phyloP scores from a whole-genome alignment of 2,113 vertebrate species.

The Neotragus pygmaeus region DNA sequence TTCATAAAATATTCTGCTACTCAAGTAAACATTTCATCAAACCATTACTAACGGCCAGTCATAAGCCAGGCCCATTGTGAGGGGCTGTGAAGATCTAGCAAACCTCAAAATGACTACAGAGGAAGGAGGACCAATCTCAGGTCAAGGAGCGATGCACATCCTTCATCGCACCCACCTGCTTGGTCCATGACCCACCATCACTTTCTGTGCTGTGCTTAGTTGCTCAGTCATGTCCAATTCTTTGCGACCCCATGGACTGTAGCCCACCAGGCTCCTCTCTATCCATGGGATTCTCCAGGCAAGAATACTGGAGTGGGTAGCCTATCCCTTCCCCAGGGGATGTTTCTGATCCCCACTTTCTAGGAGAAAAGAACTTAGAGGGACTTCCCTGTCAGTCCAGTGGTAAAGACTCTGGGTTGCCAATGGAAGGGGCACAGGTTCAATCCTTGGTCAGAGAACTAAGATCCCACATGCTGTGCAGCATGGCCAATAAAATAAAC shows the following conservation, averaged over 20 bases:
- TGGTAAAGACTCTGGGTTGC: background rate
- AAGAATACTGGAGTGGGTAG: background rate
- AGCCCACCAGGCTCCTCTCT: background rate
- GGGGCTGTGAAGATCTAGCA: background rate
- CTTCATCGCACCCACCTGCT: no score
- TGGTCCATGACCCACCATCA: background rate
- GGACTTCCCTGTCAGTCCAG: background rate
- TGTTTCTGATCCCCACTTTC: background rate
- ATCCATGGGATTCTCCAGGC: background rate
- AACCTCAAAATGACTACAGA: background rate
- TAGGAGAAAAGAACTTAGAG: background rate
- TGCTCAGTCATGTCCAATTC: background rate
- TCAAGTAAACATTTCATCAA: background rate
- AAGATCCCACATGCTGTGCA: background rate
- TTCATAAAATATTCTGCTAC: background rate
- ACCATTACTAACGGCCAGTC: background rate
- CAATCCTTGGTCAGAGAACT: background rate
- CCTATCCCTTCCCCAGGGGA: background rate
- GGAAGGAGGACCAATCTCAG: background rate
- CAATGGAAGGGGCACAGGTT: background rate
- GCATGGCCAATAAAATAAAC: background rate
- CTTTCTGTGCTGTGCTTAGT: background rate
- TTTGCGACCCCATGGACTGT: background rate
- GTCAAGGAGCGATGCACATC: accelerated
- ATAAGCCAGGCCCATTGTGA: background rate